Percentiles rank a stretch among this genome's conserved stretches.
phyloP scores from a whole-genome alignment of 2,113 vertebrate genomes.

The Sclerurus mexicanus region DNA sequence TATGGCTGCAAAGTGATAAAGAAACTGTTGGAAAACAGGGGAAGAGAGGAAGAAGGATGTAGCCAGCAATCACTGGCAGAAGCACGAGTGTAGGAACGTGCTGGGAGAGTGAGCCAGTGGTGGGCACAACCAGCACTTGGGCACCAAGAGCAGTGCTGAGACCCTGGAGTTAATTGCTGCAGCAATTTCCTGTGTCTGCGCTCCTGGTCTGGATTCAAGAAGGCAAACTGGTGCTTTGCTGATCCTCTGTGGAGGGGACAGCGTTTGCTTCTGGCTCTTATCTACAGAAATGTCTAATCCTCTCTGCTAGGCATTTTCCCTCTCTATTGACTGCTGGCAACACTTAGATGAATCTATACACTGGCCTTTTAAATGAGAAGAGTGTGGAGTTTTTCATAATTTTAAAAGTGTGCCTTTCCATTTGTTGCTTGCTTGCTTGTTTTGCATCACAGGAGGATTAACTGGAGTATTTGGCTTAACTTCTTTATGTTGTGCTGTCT shows the following conservation, averaged over 20 bases:
- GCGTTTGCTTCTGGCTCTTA: neutral
- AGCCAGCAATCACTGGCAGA: neutral
- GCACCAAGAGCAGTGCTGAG: neutral
- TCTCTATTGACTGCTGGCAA: neutral
- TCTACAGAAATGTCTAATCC: neutral
- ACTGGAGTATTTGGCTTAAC: neutral
- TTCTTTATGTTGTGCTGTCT: neutral
- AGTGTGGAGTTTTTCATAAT: rapidly evolving
- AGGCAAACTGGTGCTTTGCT: neutral
- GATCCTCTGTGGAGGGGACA: neutral
- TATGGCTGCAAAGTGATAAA: neutral
- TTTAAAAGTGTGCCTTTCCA: neutral
- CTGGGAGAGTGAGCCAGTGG: neutral
- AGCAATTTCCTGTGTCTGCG: rapidly evolving
- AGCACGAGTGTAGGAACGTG: neutral
- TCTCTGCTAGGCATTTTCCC: neutral
- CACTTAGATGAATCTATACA: neutral
- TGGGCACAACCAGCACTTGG: neutral
- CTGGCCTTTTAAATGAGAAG: neutral
- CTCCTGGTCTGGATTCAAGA: neutral
- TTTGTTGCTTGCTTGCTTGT: neutral
- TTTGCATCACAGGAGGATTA: neutral
- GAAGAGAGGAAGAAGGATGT: neutral
- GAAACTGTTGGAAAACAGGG: neutral
- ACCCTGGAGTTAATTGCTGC: neutral